phyloP scores from a whole-genome alignment of 2,113 vertebrate genomes.

The Upupa epops region DNA sequence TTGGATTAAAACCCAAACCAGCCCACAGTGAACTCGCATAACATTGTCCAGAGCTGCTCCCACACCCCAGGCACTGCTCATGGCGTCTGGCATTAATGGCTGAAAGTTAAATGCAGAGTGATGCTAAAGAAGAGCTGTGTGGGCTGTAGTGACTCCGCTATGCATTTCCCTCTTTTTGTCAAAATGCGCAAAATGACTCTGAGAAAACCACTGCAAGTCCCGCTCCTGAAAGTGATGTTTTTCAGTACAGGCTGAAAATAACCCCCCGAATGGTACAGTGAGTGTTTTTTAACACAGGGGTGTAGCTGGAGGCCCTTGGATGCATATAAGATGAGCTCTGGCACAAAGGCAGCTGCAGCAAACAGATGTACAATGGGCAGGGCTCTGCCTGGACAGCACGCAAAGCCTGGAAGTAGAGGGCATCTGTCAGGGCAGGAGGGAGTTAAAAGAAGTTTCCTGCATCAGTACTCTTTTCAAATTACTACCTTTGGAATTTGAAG shows the following conservation, averaged over 20 bases:
- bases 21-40: neutral
- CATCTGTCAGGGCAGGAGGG: neutral
- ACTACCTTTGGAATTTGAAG: neutral
- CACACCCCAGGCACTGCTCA: fast-evolving
- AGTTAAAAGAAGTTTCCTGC: neutral
- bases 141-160: fast-evolving
- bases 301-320: neutral
- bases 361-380: fast-evolving
- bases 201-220: neutral
- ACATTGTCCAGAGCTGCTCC: neutral
- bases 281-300: neutral
- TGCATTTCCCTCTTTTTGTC: neutral
- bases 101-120: neutral
- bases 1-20: neutral
- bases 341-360: neutral
- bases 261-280: neutral
- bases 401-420: neutral
- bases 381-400: neutral
- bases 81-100: neutral
- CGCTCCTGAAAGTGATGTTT: neutral
- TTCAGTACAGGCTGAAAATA: conserved; percentile 40
- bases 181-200: neutral
- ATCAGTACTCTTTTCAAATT: neutral
- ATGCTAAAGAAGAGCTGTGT: fast-evolving
- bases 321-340: neutral